Percentiles rank a stretch among this genome's conserved stretches.
phyloP scores from a whole-genome alignment of 2,113 vertebrate species.

The zebrafish (Danio rerio) region GRCz12tu NC_133192.1:27723501-27724000 shows the following conservation, averaged over 20 bases:
- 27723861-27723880: background rate
- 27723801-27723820: background rate
- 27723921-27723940: background rate
- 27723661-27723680: background rate
- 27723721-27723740: background rate
- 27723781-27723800: background rate
- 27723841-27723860: background rate
- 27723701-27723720: background rate
- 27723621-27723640: background rate
- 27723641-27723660: background rate
- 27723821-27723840: background rate
- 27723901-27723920: background rate
- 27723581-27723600: too few relatives aligned
- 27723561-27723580: too few relatives aligned
- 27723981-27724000: background rate
- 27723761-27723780: background rate
- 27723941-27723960: conserved; percentile 2
- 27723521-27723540: too few relatives aligned
- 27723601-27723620: background rate
- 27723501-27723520: too few relatives aligned
- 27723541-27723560: too few relatives aligned
- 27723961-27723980: background rate
- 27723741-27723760: background rate
- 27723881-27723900: background rate
- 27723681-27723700: background rate